These are phyloP conservation scores for Drosophila yakuba DNA, from an alignment of 1,140 invertebrate species.

Conservation along the genomic window DNA sequence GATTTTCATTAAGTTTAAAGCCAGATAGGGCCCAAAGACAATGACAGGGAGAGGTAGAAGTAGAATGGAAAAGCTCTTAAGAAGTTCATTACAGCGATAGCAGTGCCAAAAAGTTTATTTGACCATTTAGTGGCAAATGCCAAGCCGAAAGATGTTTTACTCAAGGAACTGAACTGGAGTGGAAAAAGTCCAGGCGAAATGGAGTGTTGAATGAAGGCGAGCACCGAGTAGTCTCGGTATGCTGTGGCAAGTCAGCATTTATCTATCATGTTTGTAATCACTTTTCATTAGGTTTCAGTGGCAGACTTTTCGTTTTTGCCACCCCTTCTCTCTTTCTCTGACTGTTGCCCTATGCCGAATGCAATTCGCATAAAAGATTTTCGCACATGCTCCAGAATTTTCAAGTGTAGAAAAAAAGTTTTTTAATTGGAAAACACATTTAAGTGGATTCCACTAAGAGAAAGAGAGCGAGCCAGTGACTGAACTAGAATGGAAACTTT, in stretches of 20 bases:
- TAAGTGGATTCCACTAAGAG: constrained; percentile 73
- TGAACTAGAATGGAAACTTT: constrained; percentile 60
- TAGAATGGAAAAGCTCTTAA: constrained; percentile 73
- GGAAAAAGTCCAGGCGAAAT: not conserved
- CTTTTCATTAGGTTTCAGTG: constrained; percentile 81
- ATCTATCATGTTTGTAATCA: constrained; percentile 83
- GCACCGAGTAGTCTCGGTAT: constrained; percentile 16
- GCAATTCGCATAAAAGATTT: constrained; percentile 82
- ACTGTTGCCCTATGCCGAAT: constrained; percentile 66
- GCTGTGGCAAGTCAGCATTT: constrained; percentile 67
- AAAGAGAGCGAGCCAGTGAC: constrained; percentile 26
- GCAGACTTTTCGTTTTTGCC: constrained; percentile 16
- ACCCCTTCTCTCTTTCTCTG: constrained; percentile 15
- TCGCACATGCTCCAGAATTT: constrained; percentile 79
- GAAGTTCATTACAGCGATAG: constrained; percentile 80
- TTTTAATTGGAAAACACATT: constrained; percentile 83
- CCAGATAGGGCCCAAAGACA: constrained; percentile 16
- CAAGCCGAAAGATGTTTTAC: constrained; percentile 74
- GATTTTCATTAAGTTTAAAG: constrained; percentile 76
- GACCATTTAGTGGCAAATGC: constrained; percentile 74
- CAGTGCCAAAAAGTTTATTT: constrained; percentile 80
- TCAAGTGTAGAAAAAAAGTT: constrained; percentile 80
- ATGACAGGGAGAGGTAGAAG: constrained; percentile 3
- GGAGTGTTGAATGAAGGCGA: not conserved
- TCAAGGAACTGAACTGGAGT: constrained; percentile 34